phyloP scores from a whole-genome alignment of 2,888 invertebrate genomes.

The Liposcelis brunnea region DNA sequence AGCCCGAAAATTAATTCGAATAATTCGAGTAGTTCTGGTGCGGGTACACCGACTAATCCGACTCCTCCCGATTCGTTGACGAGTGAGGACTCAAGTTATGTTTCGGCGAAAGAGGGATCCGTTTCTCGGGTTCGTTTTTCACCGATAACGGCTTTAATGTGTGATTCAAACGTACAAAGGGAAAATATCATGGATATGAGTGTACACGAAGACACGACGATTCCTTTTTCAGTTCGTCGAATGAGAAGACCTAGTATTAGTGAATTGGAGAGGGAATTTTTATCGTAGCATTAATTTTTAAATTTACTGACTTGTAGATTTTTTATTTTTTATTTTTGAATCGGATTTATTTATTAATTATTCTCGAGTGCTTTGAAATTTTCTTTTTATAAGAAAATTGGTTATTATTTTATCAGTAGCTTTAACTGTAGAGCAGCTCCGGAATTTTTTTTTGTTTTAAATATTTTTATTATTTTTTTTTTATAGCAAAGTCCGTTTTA shows the following conservation, averaged over 20 bases:
- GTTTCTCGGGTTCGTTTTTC: conserved; percentile 59
- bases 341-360: too few species aligned
- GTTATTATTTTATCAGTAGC: too few species aligned
- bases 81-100: conserved; percentile 76
- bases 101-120: conserved; percentile 67
- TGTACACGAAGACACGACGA: too few species aligned
- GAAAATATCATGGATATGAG: too few species aligned
- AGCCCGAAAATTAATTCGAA: conserved; percentile 34
- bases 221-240: background rate
- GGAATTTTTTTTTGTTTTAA: too few species aligned
- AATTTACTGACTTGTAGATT: too few species aligned
- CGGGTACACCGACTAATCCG: conserved; percentile 59
- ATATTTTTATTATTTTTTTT: too few species aligned
- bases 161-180: conserved; percentile 11
- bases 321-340: too few species aligned
- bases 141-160: conserved; percentile 39
- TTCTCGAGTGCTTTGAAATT: too few species aligned
- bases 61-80: conserved; percentile 73
- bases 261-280: conserved; percentile 36
- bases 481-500: too few species aligned
- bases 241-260: conserved; percentile 26
- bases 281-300: conserved; percentile 29
- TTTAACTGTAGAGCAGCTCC: too few species aligned
- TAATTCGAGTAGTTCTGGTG: conserved; percentile 41
- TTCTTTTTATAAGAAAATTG: too few species aligned